Evolutionary conservation across 2,113 vertebrate species (phyloP).

Genomic region (Lipotes vexillifer): DNA sequence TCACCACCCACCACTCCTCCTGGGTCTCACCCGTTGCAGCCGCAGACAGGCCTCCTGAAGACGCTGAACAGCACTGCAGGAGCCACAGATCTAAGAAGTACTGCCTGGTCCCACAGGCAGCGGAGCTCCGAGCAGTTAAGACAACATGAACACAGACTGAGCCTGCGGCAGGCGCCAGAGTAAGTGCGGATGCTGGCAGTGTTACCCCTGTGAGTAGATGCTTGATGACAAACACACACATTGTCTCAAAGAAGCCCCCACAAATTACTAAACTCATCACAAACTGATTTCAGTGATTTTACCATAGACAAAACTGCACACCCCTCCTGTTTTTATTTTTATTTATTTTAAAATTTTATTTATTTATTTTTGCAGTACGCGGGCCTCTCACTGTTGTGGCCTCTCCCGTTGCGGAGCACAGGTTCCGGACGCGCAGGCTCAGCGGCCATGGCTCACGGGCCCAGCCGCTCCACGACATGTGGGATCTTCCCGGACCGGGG

Average conservation of each 20-base stretch:
- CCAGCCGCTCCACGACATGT: too few relatives aligned
- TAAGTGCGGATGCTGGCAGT: neutral
- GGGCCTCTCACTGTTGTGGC: too few relatives aligned
- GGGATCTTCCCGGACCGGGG: too few relatives aligned
- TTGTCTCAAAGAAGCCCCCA: neutral
- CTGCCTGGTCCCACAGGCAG: neutral
- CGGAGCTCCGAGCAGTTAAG: neutral
- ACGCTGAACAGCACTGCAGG: neutral
- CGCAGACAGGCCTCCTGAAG: neutral
- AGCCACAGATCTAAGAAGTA: neutral
- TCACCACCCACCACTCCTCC: neutral
- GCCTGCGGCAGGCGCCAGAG: neutral
- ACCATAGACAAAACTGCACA: neutral
- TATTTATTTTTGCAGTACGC: too few relatives aligned
- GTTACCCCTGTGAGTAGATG: neutral
- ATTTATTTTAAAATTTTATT: too few relatives aligned
- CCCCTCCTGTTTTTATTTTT: neutral
- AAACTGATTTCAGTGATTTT: neutral
- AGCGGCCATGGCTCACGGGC: too few relatives aligned
- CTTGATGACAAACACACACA: neutral
- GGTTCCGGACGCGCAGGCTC: too few relatives aligned
- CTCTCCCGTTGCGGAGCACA: too few relatives aligned
- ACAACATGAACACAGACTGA: neutral
- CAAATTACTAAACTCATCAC: neutral
- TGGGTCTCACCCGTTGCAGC: fast-evolving